Conservation (phyloP, 2,888 invertebrate genomes). For the Himalopsyche tibetana region DNA sequence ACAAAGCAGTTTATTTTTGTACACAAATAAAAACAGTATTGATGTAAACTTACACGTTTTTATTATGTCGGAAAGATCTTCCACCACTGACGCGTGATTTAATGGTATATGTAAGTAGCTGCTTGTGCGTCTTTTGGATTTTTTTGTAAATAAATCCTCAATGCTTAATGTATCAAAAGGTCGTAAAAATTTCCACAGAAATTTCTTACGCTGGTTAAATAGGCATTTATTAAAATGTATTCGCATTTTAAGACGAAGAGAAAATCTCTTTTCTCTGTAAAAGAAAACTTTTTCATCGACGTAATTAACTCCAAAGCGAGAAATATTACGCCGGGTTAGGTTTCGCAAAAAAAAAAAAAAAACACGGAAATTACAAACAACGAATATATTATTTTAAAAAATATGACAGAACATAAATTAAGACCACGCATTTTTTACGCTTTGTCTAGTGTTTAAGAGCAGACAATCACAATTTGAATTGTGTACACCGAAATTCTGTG, state of each 20-base stretch:
- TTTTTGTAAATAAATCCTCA: background rate
- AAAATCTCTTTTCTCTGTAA: background rate
- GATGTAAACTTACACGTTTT: background rate
- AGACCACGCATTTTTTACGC: background rate
- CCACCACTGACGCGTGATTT: background rate
- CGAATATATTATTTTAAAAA: background rate
- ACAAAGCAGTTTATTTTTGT: too few species aligned
- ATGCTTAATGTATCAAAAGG: slow-evolving; percentile 23
- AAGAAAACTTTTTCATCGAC: background rate
- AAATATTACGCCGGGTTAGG: slow-evolving; percentile 14
- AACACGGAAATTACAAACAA: background rate
- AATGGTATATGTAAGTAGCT: slow-evolving; percentile 9
- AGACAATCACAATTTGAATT: too few species aligned
- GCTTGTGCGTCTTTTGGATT: background rate
- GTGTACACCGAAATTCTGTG: too few species aligned
- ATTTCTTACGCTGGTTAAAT: slow-evolving; percentile 26
- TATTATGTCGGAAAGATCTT: background rate
- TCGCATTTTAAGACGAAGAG: background rate
- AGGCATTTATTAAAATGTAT: slow-evolving; percentile 34
- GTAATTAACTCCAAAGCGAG: slow-evolving; percentile 14
- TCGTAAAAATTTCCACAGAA: background rate
- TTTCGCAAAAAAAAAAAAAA: background rate
- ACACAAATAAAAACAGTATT: too few species aligned
- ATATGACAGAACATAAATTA: slow-evolving; percentile 6
- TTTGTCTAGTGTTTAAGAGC: too few species aligned